These are phyloP conservation scores for Myodes glareolus DNA, from an alignment of 2,113 vertebrate species.

Conservation along the genomic window DNA sequence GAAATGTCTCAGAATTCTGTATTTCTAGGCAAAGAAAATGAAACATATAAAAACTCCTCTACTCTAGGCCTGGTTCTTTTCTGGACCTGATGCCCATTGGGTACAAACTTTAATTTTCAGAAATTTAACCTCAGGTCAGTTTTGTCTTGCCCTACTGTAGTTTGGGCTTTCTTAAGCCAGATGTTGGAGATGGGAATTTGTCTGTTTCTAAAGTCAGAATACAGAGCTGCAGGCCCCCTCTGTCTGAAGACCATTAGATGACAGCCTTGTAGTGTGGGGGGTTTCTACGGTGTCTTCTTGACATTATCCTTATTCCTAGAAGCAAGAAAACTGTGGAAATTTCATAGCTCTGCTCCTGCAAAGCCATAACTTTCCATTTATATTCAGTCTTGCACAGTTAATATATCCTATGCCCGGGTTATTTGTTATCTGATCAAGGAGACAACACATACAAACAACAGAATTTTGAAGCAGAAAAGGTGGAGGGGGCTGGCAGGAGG, in stretches of 20 bases:
- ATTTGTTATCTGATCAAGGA: neutral
- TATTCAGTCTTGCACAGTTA: neutral
- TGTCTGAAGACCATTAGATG: neutral
- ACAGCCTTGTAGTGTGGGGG: neutral
- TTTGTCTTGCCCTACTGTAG: neutral
- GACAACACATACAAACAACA: neutral
- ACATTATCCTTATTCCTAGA: neutral
- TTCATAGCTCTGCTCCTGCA: neutral
- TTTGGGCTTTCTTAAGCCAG: constrained; percentile 3
- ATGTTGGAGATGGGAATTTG: neutral
- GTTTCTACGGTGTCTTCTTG: neutral
- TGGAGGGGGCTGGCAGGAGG: neutral
- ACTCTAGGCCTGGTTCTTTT: neutral
- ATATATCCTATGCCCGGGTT: neutral
- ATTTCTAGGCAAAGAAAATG: neutral
- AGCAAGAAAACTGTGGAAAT: neutral
- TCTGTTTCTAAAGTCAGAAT: neutral
- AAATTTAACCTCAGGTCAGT: neutral
- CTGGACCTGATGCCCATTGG: neutral
- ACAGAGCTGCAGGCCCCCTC: neutral
- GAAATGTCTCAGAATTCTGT: neutral
- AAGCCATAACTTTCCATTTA: neutral
- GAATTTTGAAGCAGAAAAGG: neutral
- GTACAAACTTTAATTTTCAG: neutral
- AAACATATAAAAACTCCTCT: neutral